Base-by-base conservation (phyloP, 2,888 invertebrate species). In the Deilephila elpenor region DNA sequence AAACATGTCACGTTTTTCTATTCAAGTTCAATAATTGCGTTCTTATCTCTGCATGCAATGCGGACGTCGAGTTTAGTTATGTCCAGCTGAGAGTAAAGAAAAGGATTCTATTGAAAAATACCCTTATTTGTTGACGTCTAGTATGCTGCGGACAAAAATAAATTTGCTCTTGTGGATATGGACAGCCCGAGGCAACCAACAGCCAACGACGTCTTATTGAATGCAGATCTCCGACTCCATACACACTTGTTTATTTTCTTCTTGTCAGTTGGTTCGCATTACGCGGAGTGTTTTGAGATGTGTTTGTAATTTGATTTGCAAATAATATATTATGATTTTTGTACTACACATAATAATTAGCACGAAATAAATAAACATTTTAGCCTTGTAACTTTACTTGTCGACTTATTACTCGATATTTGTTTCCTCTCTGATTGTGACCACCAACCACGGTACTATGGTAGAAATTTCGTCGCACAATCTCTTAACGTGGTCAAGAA, bases 71-170 rank as follows among this genome's bases (percentile, higher is more conserved):
- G 44, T 5, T 32, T 14, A 60, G 25, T 37, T 60, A 34, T 20
- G 19, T 62, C 44, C 32, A 72, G 20, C 51, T 61, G 82, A 86
- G 83, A 87, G 85, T 86, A 89, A 83, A 85, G 87, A 89, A 89
- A 89, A 86, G 88, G 84, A 83, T 82, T 88, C 86, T 88, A 90
- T 91, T 91, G 92, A 92, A 92, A 92, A 91, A 92, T 93, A 91
- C 89, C 89, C 88, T 91, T 93, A 91, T 93, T 93, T 93, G 92
- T 93, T 93, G 93, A 92, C 91, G 90, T 93, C 92, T 92, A 89
- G 90, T 90, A 83, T 84, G 87, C 89, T 92, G 86, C 86, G 86
- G 90, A 89, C 91, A 82, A 88, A 92, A 92, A 93, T 93, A 93
- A 92, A 93, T 93, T 91, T 91, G 87, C 84, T 89, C 88, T 84